phyloP scores from a whole-genome alignment of 1,140 invertebrate genomes.

The Stenopsyche tienmushanensis region DNA sequence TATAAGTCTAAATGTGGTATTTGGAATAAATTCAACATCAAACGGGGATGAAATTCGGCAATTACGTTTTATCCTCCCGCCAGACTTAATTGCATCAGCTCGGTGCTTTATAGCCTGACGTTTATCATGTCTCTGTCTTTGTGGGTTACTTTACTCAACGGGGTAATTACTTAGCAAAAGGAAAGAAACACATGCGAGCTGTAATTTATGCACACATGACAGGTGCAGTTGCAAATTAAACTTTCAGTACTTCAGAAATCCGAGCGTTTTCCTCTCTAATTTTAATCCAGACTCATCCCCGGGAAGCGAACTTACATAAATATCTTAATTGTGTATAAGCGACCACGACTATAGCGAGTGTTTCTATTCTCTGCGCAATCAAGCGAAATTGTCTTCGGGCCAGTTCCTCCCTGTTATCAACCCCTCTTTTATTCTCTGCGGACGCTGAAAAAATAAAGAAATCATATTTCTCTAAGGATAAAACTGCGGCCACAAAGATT shows the following conservation, averaged over 20 bases:
- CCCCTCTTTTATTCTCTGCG: background rate
- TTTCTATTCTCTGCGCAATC: background rate
- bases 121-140: background rate
- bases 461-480: constrained; percentile 1
- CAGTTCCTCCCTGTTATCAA: background rate
- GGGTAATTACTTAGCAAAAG: background rate
- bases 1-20: too few species aligned
- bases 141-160: background rate
- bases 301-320: too few species aligned
- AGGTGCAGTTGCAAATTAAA: too few species aligned
- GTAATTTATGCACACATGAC: too few species aligned
- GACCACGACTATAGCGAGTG: too few species aligned
- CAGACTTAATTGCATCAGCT: background rate
- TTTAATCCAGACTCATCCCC: too few species aligned
- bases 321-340: too few species aligned
- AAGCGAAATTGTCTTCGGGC: background rate
- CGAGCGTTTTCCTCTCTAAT: too few species aligned
- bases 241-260: too few species aligned
- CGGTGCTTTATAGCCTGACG: background rate
- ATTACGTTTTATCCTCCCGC: background rate
- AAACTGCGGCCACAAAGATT: background rate
- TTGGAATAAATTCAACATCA: background rate
- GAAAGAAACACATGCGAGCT: background rate
- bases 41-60: background rate
- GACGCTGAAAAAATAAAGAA: background rate